Conservation (phyloP, 1,140 invertebrate species). For the Orchestia grillus region DNA sequence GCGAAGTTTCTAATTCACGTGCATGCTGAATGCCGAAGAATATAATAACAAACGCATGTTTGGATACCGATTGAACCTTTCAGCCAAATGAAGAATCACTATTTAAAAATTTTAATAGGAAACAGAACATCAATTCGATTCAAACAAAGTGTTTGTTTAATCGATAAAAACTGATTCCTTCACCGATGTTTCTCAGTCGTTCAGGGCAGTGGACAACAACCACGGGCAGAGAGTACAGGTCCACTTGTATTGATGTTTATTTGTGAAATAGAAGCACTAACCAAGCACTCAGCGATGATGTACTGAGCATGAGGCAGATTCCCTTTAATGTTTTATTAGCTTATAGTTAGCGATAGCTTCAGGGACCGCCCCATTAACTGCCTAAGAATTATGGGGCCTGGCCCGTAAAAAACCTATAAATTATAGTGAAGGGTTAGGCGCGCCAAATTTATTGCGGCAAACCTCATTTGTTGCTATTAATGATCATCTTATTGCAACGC, state of each 20-base stretch:
- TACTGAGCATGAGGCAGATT: background rate
- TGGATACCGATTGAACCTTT: background rate
- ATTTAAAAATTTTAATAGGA: background rate
- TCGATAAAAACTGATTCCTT: background rate
- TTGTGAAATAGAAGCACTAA: conserved; percentile 22
- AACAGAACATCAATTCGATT: background rate
- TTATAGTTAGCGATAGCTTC: conserved; percentile 8
- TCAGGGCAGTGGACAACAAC: background rate
- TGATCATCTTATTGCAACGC: conserved; percentile 22
- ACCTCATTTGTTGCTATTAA: conserved; percentile 47
- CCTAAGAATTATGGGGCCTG: background rate
- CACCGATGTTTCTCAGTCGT: background rate
- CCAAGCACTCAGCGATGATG: background rate
- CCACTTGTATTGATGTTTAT: conserved; percentile 1
- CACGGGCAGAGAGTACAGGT: background rate
- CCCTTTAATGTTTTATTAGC: conserved; percentile 9
- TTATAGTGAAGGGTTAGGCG: background rate
- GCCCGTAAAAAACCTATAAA: background rate
- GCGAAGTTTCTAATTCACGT: too few relatives aligned
- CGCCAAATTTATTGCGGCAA: conserved; percentile 11
- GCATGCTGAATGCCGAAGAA: too few relatives aligned
- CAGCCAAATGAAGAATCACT: background rate
- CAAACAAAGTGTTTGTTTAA: background rate
- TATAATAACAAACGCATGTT: background rate
- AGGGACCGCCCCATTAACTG: background rate